Conservation (phyloP, 2,797 vertebrate species). For the Neosilurus hyrtlii region DNA sequence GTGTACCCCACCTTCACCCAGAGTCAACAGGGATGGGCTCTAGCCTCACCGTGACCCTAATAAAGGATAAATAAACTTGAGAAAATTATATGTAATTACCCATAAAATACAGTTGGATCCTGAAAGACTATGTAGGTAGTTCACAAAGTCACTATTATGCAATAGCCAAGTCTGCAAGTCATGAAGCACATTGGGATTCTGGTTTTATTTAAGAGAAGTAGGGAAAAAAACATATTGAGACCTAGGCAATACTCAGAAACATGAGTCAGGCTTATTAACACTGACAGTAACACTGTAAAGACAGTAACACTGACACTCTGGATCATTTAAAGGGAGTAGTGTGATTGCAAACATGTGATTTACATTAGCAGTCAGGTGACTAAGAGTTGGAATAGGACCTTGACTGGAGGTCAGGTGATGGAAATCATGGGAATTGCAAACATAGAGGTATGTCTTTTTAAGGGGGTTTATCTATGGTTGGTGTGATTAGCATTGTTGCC, state of each 20-base stretch:
- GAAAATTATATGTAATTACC: too few species aligned
- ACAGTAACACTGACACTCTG: constrained; percentile 9
- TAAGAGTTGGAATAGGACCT: not conserved
- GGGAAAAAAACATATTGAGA: too few species aligned
- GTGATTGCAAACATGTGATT: constrained; percentile 23
- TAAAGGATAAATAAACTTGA: too few species aligned
- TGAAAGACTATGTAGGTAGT: not conserved
- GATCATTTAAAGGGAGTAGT: not conserved
- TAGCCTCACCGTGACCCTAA: not conserved
- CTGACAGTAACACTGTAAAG: too few species aligned
- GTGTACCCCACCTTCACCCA: too few species aligned
- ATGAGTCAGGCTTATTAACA: not conserved
- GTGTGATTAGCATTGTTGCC: too few species aligned
- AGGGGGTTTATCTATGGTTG: not conserved
- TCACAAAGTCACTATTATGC: not conserved
- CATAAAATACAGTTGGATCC: not conserved
- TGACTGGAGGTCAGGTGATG: constrained; percentile 12
- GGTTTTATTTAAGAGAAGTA: constrained; percentile 1
- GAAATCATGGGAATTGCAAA: not conserved
- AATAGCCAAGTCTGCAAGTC: not conserved
- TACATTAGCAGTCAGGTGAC: constrained; percentile 23
- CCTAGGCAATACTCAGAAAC: not conserved
- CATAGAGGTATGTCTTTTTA: not conserved
- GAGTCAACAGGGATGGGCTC: not conserved
- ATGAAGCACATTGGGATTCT: not conserved